Evolutionary conservation across 1,140 invertebrate species (phyloP), one percentile per base, ranked within the genome.

Genomic region (Orius insidiosus): DNA sequence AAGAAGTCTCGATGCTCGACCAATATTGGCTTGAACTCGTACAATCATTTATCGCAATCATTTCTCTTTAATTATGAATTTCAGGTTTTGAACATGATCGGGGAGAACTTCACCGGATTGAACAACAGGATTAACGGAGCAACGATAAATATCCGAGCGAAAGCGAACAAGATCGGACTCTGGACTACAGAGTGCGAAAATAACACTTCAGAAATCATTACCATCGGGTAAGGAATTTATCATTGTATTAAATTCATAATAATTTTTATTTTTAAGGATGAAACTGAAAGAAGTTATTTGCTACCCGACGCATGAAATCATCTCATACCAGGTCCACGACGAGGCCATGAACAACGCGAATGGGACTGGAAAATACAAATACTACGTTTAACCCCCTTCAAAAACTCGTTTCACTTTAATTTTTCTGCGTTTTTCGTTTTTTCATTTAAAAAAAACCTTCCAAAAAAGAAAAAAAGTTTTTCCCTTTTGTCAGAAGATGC

Each of bases 1-100:
- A n/a, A n/a, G n/a, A n/a, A n/a, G n/a, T n/a, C n/a, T n/a, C n/a
- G n/a, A n/a, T n/a, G n/a, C 36, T 96, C 51, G 92, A 97, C 63
- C 75, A 79, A 57, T 84, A 86, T 60, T 98, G 93, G 92, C 65
- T 95, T 52, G 90, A 97, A 76, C 80, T 87, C 78, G 70, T n/a
- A n/a, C n/a, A n/a, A n/a, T n/a, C n/a, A n/a, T n/a, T n/a, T n/a
- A n/a, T n/a, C n/a, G n/a, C n/a, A n/a, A n/a, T n/a, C n/a, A n/a
- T n/a, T n/a, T n/a, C n/a, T n/a, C n/a, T n/a, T n/a, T n/a, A n/a
- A n/a, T n/a, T n/a, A n/a, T n/a, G n/a, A n/a, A n/a, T n/a, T n/a
- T n/a, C n/a, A n/a, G n/a, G n/a, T 96, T 54, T 71, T 97, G 55
- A 88, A 88, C 62, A 68, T 97, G 59, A 92, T 97, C 69, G 93